These are phyloP conservation scores for Sinonovacula constricta DNA, from an alignment of 1,140 invertebrate species.

Conservation along the genomic window DNA sequence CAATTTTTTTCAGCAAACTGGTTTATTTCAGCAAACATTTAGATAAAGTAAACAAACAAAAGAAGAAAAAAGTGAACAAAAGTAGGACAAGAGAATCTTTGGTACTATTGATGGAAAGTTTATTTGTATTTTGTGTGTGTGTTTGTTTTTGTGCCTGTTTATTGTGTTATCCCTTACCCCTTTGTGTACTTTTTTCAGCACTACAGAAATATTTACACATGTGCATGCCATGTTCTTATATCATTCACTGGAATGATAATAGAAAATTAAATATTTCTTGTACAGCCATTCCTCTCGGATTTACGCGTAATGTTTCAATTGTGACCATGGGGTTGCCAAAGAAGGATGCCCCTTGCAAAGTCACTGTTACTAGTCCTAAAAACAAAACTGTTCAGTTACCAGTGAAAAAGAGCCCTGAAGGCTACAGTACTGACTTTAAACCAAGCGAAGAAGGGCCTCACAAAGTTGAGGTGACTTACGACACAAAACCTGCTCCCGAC, in stretches of 20 bases:
- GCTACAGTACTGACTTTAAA: slow-evolving; percentile 89
- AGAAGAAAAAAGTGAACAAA: no score
- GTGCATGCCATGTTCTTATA: no score
- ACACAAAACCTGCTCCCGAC: slow-evolving; percentile 88
- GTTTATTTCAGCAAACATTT: no score
- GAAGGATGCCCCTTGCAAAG: slow-evolving; percentile 84
- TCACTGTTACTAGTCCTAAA: slow-evolving; percentile 75
- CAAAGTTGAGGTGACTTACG: slow-evolving; percentile 84
- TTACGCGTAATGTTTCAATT: slow-evolving; percentile 88
- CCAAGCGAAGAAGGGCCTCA: slow-evolving; percentile 89
- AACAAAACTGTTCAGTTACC: slow-evolving; percentile 82
- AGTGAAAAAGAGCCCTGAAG: slow-evolving; percentile 83
- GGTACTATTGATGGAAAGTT: slow-evolving; percentile 70
- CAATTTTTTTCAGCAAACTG: no score
- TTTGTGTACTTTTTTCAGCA: no score
- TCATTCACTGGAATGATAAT: no score
- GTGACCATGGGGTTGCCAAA: slow-evolving; percentile 84
- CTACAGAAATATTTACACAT: no score
- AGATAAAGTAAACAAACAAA: no score
- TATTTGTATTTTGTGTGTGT: not conserved
- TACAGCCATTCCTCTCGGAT: slow-evolving; percentile 70
- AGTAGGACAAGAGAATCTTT: slow-evolving; percentile 90
- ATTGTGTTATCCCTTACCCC: no score
- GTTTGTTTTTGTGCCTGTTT: no score
- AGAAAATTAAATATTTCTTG: no score